Conservation (phyloP, 2,113 vertebrate genomes). For the Aplodontia rufa region DNA sequence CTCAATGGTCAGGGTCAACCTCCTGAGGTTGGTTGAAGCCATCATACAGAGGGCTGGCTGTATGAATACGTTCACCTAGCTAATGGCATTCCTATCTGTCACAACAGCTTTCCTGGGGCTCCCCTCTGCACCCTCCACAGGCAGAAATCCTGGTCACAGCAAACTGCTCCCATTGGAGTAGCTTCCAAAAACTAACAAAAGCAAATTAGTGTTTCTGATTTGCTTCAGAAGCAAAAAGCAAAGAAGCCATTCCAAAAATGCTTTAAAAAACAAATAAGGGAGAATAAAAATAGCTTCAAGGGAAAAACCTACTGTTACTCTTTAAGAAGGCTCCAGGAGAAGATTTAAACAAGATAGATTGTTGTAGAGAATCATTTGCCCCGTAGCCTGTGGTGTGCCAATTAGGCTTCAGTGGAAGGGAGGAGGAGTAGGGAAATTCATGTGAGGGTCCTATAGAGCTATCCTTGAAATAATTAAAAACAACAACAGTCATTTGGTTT, state of each 20-base stretch:
- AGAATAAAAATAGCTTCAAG: constrained; percentile 31
- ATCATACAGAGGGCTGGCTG: neutral
- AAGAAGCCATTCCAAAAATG: constrained; percentile 23
- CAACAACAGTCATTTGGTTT: neutral
- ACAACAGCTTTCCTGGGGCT: neutral
- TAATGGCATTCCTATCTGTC: neutral
- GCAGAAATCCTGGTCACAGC: constrained; percentile 34
- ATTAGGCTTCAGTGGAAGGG: neutral
- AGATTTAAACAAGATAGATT: neutral
- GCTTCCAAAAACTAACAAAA: constrained; percentile 61
- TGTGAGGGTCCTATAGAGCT: neutral
- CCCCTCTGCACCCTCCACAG: neutral
- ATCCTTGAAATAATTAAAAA: constrained; percentile 3
- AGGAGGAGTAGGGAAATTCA: neutral
- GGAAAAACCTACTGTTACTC: neutral
- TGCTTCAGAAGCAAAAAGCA: constrained; percentile 44
- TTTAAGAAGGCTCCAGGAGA: neutral
- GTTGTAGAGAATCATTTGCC: neutral
- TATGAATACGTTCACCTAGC: neutral
- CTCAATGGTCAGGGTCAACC: too few relatives aligned
- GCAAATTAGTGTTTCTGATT: constrained; percentile 50
- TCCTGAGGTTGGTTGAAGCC: neutral
- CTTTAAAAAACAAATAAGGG: neutral
- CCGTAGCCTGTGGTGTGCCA: neutral
- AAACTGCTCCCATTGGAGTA: neutral